Evolutionary conservation across 2,797 vertebrate genomes (phyloP).

Genomic region (Balearica regulorum): DNA sequence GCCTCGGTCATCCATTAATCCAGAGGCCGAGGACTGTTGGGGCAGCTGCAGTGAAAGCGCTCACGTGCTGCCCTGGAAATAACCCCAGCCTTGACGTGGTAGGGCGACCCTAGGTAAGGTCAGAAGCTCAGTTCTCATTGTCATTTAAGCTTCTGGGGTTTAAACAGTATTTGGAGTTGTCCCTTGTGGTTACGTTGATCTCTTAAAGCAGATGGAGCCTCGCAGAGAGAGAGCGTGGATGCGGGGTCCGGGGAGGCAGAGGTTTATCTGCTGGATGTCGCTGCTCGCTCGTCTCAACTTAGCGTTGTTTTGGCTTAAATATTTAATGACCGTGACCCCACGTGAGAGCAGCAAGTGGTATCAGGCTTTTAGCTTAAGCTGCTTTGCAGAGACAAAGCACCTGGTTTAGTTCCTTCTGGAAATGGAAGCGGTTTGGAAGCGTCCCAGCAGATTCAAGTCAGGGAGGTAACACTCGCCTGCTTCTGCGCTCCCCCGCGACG

Average conservation of each 20-base stretch:
- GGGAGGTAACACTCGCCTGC: neutral
- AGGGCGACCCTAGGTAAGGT: slow-evolving; percentile 8
- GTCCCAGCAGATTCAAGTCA: neutral
- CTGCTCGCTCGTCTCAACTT: neutral
- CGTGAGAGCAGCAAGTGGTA: neutral
- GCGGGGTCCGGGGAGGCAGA: neutral
- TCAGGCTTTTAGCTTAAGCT: slow-evolving; percentile 28
- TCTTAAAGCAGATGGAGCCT: neutral
- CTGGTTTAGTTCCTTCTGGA: slow-evolving; percentile 38
- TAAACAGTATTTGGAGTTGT: neutral
- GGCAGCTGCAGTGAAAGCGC: slow-evolving; percentile 43
- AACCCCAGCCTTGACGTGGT: slow-evolving; percentile 14
- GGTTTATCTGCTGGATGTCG: neutral
- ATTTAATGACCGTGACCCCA: neutral
- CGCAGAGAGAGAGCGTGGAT: fast-evolving
- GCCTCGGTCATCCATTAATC: slow-evolving; percentile 41
- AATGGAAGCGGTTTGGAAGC: neutral
- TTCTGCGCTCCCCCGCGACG: neutral
- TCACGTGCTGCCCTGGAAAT: slow-evolving; percentile 46
- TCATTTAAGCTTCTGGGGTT: slow-evolving; percentile 29
- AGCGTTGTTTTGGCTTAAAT: neutral
- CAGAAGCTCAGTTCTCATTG: slow-evolving; percentile 34
- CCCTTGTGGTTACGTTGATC: neutral
- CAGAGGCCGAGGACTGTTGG: neutral
- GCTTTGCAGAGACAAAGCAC: slow-evolving; percentile 37